Conservation (phyloP, 2,888 invertebrate genomes). For the Caenorhabditis imperialis region DNA sequence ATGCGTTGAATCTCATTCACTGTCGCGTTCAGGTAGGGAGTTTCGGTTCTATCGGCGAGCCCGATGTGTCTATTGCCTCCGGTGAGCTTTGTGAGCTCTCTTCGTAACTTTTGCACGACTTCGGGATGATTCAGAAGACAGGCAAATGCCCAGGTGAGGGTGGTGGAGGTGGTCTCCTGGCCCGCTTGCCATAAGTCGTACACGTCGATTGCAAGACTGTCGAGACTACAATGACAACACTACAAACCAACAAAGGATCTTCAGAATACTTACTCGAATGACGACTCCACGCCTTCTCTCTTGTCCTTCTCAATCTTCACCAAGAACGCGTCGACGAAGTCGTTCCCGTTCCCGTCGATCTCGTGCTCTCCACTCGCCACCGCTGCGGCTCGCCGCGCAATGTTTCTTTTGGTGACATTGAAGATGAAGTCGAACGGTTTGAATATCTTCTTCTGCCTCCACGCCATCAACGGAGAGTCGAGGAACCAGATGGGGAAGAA, state of each 20-base stretch:
- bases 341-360: conserved; percentile 40
- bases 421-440: conserved; percentile 74
- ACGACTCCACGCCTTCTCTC: conserved; percentile 33
- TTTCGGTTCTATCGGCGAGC: conserved; percentile 32
- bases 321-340: conserved; percentile 54
- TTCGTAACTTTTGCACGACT: conserved; percentile 29
- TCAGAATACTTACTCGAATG: conserved; percentile 24
- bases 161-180: conserved; percentile 62
- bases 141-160: conserved; percentile 49
- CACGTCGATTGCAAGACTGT: conserved; percentile 50
- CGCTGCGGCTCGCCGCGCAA: too few relatives aligned
- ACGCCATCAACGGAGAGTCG: conserved; percentile 28
- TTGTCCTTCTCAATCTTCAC: conserved; percentile 54
- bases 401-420: too few relatives aligned
- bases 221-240: conserved; percentile 23
- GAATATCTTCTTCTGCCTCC: conserved; percentile 59
- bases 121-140: conserved; percentile 59
- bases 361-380: conserved; percentile 19
- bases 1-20: conserved; percentile 54
- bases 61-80: conserved; percentile 28
- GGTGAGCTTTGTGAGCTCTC: conserved; percentile 49
- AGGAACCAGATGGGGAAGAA: conserved; percentile 26
- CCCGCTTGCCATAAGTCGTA: conserved; percentile 63
- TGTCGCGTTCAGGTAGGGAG: conserved; percentile 45
- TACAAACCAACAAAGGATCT: neutral